Evolutionary conservation across 2,113 vertebrate genomes (phyloP).

Genomic region (Hoplias malabaricus): DNA sequence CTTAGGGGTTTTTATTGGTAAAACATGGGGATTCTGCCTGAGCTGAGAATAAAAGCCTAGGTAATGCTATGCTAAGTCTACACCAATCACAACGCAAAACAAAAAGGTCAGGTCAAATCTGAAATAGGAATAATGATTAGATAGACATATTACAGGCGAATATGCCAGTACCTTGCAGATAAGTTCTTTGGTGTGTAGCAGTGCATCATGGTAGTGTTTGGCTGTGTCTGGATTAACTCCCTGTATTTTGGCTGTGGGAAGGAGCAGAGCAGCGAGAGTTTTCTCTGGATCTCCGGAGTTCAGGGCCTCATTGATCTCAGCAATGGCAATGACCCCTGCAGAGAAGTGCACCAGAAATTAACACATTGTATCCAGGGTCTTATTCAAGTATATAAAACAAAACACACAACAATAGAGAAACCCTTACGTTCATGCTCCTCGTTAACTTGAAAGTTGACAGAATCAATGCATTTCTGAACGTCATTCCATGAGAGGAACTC

Average conservation of each 20-base stretch:
- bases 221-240: conserved; percentile 77
- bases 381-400: neutral
- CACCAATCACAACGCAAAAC: no score
- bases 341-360: neutral
- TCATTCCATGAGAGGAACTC: conserved; percentile 96
- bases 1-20: no score
- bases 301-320: conserved; percentile 91
- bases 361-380: neutral
- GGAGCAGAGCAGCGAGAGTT: conserved; percentile 82
- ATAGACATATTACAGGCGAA: neutral
- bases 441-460: conserved; percentile 86
- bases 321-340: conserved; percentile 87
- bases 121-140: neutral
- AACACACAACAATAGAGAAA: no score
- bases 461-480: conserved; percentile 92
- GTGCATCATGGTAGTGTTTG: conserved; percentile 89
- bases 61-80: no score
- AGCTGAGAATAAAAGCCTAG: no score
- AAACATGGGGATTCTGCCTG: no score
- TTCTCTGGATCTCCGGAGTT: conserved; percentile 82
- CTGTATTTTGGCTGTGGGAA: conserved; percentile 86
- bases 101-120: neutral
- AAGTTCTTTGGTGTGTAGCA: conserved; percentile 78
- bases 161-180: conserved; percentile 80
- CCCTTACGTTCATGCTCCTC: conserved; percentile 95